Evolutionary conservation across 2,888 invertebrate genomes (phyloP).

Genomic region (Diplolepis rosae): DNA sequence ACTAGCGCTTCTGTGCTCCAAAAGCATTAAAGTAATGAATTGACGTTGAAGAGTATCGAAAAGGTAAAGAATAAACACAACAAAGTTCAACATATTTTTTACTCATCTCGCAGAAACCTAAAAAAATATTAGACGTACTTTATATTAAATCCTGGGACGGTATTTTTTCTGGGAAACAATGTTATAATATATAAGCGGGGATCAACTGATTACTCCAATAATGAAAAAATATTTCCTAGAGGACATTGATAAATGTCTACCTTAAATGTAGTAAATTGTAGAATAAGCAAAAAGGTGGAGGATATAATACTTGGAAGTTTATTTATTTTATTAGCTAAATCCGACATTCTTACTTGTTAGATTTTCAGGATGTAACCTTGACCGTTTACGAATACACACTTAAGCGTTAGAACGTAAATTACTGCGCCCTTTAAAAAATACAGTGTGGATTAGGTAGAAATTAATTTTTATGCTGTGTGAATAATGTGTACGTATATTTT

Average conservation of each 20-base stretch:
- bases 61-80: background rate
- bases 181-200: constrained; percentile 29
- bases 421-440: constrained; percentile 13
- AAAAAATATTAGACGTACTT: constrained; percentile 33
- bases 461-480: constrained; percentile 60
- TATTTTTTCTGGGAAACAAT: constrained; percentile 39
- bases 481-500: constrained; percentile 59
- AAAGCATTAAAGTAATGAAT: background rate
- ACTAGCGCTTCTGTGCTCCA: background rate
- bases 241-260: too few species aligned
- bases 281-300: background rate
- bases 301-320: constrained; percentile 15
- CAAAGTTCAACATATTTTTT: constrained; percentile 12
- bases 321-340: background rate
- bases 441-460: constrained; percentile 49
- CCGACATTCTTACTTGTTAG: background rate
- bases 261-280: constrained; percentile 9
- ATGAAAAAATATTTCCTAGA: constrained; percentile 7
- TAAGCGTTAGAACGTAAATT: constrained; percentile 2
- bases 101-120: too few species aligned
- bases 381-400: background rate
- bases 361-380: background rate
- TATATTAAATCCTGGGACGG: constrained; percentile 41
- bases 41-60: too few species aligned
- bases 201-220: constrained; percentile 3